Base-by-base conservation (phyloP, 2,888 invertebrate genomes). In the Willowsia nigromaculata region DNA sequence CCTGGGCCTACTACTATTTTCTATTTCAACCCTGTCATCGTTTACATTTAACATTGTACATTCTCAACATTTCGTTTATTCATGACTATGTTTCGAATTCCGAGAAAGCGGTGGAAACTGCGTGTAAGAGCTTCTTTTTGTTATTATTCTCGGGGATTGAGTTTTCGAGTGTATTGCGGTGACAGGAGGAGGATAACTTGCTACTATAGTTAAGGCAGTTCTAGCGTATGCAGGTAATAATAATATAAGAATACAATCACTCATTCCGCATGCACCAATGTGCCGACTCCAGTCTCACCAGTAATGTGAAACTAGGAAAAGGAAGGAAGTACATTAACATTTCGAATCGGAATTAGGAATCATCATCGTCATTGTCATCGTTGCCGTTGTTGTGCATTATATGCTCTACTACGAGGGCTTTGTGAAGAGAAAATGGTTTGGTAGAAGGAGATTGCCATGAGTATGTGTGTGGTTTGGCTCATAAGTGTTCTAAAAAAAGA, bases 401-500 rank as follows among this genome's bases (percentile, higher is more conserved):
- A 30, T 13, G 59, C 30, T 62, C 11, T 62, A 11, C 7, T 56
- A 4, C 22, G 30, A 30, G 22, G 2, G 59, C 30, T 11, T 4
- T 15, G 4, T 25, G 7, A 37, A 65, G 11, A 18, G 65, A 37
- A n/a, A 68, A 37, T 68, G 68, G 22, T 40, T 40, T 68, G 68
- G 68, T 22, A 68, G 22, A 22, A 6, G 22, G 37, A 68, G 9
- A 27, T 30, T 40, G 68, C 18, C 40, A 18, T 68, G 37, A 68
- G 68, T 68, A 1, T 68, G 27, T 33, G 33, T 62, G 11, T 33
- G 11, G 40, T 74, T 74, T 43, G 18, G 2, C 11, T 25, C 25
- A 33, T 76, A 50, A 47, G 78, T 78, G 78, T 68, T 68, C 68
- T 40, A 68, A 68, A 27, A 18, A 15, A 50, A 33, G 53, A 53